These are phyloP conservation scores for Malurus cyaneus DNA, from an alignment of 2,113 vertebrate species.

Conservation along the genomic window DNA sequence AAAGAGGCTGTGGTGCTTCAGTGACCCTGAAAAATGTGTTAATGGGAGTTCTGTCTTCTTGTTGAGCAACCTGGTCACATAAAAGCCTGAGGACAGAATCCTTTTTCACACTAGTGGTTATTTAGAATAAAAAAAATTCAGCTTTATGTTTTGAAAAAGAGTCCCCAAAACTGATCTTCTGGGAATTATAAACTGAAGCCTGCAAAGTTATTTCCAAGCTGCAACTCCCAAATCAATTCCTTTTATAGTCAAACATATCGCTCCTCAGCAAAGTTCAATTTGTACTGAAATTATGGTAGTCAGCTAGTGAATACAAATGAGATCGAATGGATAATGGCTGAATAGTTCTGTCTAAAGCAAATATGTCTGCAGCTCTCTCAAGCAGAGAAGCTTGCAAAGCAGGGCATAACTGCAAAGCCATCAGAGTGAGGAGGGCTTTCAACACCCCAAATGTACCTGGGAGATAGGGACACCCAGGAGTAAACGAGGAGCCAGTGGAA, in stretches of 20 bases:
- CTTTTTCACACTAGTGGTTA: background rate
- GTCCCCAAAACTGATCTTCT: background rate
- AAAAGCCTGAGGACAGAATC: background rate
- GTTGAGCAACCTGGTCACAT: background rate
- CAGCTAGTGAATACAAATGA: conserved; percentile 3
- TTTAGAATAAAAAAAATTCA: background rate
- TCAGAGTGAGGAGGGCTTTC: background rate
- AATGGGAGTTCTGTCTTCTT: background rate
- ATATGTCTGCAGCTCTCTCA: background rate
- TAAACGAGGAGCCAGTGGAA: background rate
- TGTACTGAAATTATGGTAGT: background rate
- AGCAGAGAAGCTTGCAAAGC: background rate
- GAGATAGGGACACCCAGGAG: background rate
- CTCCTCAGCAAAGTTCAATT: background rate
- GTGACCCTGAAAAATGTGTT: background rate
- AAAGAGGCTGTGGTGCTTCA: background rate
- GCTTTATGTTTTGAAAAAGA: background rate
- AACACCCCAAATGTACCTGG: background rate
- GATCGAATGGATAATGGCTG: background rate
- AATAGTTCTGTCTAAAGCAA: background rate
- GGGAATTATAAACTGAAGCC: background rate
- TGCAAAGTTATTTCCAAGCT: background rate
- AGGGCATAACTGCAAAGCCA: background rate
- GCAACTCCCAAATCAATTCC: background rate
- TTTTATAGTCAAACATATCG: background rate